Evolutionary conservation across 2,113 vertebrate species (phyloP).

Genomic region (Podocnemis expansa): DNA sequence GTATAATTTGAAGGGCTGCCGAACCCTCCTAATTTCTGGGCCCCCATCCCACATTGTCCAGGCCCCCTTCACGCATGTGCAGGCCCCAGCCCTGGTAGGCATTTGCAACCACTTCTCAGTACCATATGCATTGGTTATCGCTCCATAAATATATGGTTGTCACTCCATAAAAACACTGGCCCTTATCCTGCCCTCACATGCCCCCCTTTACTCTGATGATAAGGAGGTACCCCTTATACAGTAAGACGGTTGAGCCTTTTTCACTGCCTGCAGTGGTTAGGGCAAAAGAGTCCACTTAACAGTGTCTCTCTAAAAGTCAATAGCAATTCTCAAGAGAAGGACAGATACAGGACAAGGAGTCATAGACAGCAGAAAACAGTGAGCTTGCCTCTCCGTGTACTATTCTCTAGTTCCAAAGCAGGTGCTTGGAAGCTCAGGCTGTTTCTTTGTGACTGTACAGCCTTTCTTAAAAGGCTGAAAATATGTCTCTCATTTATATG

Average conservation of each 20-base stretch:
- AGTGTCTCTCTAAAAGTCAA: not conserved
- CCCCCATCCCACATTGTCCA: too few species aligned
- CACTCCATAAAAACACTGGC: too few species aligned
- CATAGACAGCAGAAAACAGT: not conserved
- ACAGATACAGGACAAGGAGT: not conserved
- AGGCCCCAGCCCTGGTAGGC: too few species aligned
- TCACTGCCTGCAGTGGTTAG: not conserved
- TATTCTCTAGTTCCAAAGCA: not conserved
- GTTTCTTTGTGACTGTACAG: not conserved
- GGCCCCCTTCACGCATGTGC: too few species aligned
- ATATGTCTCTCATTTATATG: not conserved
- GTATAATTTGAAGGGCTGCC: too few species aligned
- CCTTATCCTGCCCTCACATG: too few species aligned
- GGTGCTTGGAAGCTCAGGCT: not conserved
- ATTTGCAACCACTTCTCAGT: too few species aligned
- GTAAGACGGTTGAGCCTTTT: not conserved
- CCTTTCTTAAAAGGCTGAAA: not conserved
- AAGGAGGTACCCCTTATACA: not conserved
- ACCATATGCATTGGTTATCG: too few species aligned
- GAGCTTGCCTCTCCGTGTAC: not conserved
- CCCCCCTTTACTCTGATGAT: fast-evolving
- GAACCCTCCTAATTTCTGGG: too few species aligned
- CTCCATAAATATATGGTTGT: too few species aligned
- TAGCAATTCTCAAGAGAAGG: not conserved
- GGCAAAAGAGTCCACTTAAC: not conserved